Percentiles rank a stretch among this genome's conserved stretches.
Evolutionary conservation across 2,113 vertebrate species (phyloP).

Genomic region (Probosciger aterrimus): DNA sequence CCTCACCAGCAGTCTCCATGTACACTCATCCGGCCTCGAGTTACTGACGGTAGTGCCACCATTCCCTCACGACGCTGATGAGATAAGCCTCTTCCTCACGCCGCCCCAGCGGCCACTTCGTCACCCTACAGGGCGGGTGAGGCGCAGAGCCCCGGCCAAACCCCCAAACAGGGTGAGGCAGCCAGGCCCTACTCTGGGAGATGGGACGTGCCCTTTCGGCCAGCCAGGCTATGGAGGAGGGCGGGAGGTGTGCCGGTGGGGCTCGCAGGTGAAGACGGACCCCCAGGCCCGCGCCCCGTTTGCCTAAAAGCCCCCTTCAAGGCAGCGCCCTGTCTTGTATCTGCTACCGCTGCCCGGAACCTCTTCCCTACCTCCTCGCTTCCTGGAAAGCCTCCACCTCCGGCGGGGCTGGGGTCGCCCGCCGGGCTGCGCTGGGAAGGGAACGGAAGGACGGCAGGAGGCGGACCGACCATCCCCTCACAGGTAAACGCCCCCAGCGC

Average conservation of each 20-base stretch:
- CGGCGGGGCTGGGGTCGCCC: accelerated
- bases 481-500: no score
- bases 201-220: accelerated
- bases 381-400: not conserved
- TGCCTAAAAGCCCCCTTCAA: not conserved
- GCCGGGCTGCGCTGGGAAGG: no score
- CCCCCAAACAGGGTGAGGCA: not conserved
- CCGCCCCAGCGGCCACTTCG: not conserved
- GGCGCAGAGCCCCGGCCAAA: not conserved
- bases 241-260: accelerated
- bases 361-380: not conserved
- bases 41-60: not conserved
- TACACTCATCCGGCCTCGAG: accelerated
- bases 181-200: accelerated
- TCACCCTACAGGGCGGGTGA: accelerated
- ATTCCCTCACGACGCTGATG: accelerated
- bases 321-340: not conserved
- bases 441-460: accelerated
- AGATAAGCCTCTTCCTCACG: accelerated
- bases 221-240: accelerated
- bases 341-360: not conserved
- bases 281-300: accelerated
- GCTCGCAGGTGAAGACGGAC: not conserved
- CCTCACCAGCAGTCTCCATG: accelerated
- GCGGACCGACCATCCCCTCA: not conserved